phyloP scores from a whole-genome alignment of 2,113 vertebrate genomes.

The Prunella himalayana region DNA sequence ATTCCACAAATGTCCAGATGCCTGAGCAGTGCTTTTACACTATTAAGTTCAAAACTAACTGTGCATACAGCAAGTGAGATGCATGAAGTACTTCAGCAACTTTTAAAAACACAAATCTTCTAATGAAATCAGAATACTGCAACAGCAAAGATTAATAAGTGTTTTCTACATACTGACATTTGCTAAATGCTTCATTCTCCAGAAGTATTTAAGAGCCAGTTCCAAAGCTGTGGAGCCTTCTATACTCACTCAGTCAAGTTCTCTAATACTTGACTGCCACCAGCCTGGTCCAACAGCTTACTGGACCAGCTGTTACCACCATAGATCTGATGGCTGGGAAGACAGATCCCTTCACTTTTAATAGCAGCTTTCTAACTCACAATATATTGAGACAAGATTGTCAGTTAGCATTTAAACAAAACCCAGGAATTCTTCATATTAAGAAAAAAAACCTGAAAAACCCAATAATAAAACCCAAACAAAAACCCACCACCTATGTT shows the following conservation, averaged over 20 bases:
- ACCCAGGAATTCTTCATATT: background rate
- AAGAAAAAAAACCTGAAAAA: background rate
- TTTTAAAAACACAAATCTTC: background rate
- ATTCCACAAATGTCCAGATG: background rate
- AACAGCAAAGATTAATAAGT: background rate
- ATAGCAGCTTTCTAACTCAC: background rate
- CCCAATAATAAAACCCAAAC: background rate
- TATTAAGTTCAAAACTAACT: background rate
- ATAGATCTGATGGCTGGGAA: background rate
- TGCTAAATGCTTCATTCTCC: background rate
- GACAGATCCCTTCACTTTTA: background rate
- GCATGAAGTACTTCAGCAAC: background rate
- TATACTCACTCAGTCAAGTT: rapidly evolving
- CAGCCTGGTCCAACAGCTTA: background rate
- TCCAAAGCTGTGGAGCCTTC: background rate
- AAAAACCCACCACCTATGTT: background rate
- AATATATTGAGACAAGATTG: background rate
- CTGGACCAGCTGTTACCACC: background rate
- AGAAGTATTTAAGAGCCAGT: background rate
- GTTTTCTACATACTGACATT: background rate
- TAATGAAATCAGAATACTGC: background rate
- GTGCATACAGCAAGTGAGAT: background rate
- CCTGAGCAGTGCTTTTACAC: background rate
- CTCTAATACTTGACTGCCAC: background rate
- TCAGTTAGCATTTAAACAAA: background rate